Base-by-base conservation (phyloP, 2,888 invertebrate species). In the Ferrisia virgata region DNA sequence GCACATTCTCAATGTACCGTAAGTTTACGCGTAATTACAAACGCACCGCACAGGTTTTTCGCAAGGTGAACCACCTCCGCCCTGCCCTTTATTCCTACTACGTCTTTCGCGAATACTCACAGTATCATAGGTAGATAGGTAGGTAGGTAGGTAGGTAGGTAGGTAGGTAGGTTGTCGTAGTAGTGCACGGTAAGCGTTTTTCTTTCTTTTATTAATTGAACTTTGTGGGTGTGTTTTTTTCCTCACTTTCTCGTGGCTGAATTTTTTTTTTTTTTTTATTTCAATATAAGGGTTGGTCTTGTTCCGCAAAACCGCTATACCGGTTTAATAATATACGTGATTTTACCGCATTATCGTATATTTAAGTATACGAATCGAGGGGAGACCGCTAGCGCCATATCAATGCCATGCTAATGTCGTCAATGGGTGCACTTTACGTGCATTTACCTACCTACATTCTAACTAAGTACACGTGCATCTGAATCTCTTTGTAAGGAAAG, bases 291-390 rank as follows among this genome's bases (percentile, higher is more conserved):
- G 72, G 72, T 22, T 72, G 72, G 25, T 47, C 43, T 9, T 15
- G 43, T 15, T 43, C 43, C 47, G 47, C 8, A 3, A 33, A 15
- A n/a, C 33, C 33, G 33, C n/a, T n/a, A n/a, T n/a, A n/a, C n/a
- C 33, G 36, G 8, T 72, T 72, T 72, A 72, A 72, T 72, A 64
- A 72, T 72, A 64, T 64, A 72, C 72, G 72, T 33, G 72, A 72
- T 72, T 72, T 72, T 33, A 33, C 72, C 72, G n/a, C n/a, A 72
- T 72, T 72, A 72, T 72, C 72, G 28, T 33, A 1, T 2, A n/a
- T n/a, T n/a, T n/a, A n/a, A n/a, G 33, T 72, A 28, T 18, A 33
- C 33, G 64, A 47, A 18, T 2, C n/a, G 72, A 72, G 36, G 72
- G 72, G 31, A 72, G 33, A n/a, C 58, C 18, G 18, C 22, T 5